phyloP scores from a whole-genome alignment of 2,888 invertebrate species.

The Drosophila meridiana region DNA sequence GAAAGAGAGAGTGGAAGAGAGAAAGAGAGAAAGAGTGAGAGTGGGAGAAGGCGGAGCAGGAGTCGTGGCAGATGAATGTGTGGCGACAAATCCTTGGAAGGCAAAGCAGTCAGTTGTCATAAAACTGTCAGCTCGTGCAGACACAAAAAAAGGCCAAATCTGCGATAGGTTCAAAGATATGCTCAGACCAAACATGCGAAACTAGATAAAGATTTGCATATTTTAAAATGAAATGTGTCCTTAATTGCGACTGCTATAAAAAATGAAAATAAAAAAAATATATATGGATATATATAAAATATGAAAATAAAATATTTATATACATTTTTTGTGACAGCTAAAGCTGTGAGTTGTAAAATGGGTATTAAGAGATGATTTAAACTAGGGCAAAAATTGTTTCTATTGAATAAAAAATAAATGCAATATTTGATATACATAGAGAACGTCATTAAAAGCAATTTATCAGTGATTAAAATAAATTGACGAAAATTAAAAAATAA shows the following conservation, averaged over 20 bases:
- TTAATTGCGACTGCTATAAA: conserved; percentile 25
- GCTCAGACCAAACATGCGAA: conserved; percentile 27
- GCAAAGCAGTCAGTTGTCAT: conserved; percentile 58
- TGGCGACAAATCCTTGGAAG: conserved; percentile 4
- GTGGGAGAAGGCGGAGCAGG: background rate
- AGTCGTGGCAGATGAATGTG: background rate
- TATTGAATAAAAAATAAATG: background rate
- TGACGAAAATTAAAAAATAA: background rate
- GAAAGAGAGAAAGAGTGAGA: no score
- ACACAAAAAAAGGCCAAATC: conserved; percentile 42
- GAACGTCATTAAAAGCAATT: background rate
- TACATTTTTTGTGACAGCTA: background rate
- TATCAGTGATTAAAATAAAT: background rate
- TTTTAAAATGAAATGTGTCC: conserved; percentile 31
- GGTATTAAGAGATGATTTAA: no score
- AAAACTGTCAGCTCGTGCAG: conserved; percentile 67
- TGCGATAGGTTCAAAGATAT: conserved; percentile 67
- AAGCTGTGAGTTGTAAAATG: background rate
- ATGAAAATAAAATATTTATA: background rate
- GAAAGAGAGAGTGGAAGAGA: no score
- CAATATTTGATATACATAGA: background rate
- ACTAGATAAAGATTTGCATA: conserved; percentile 49
- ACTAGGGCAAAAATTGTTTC: no score
- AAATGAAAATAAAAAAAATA: conserved; percentile 15
- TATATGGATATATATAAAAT: background rate